phyloP scores from a whole-genome alignment of 2,888 invertebrate species.

The Tortrix viridana region DNA sequence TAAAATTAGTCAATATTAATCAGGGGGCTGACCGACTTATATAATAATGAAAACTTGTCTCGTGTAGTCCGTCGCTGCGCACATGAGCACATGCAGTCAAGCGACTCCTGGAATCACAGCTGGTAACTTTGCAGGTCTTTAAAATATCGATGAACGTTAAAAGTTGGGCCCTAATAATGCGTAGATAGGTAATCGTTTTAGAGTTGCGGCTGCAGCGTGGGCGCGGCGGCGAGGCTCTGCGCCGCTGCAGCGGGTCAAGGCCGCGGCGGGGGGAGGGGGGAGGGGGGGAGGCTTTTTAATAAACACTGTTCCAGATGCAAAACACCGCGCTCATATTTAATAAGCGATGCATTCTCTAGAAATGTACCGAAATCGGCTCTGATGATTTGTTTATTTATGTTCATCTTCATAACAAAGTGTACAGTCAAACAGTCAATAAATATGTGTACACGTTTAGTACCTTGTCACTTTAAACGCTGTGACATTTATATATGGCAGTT shows the following conservation, averaged over 20 bases:
- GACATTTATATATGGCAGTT: no score
- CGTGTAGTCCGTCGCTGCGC: not conserved
- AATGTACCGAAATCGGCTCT: no score
- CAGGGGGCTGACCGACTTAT: not conserved
- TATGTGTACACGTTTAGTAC: no score
- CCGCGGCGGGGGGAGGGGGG: not conserved
- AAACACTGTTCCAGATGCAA: constrained; percentile 6
- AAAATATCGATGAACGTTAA: not conserved
- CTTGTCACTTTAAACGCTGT: no score
- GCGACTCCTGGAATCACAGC: not conserved
- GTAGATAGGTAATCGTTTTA: constrained; percentile 29
- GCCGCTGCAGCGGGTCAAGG: constrained; percentile 28
- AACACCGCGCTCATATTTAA: not conserved
- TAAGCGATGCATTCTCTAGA: not conserved
- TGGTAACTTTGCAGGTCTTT: not conserved
- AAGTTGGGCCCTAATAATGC: not conserved
- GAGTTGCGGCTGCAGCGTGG: constrained; percentile 6
- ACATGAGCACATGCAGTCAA: not conserved
- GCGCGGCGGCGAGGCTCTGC: constrained; percentile 17
- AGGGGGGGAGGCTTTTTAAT: constrained; percentile 13
- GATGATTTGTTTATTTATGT: no score
- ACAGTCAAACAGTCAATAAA: no score
- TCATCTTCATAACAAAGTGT: no score
- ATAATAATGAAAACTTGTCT: constrained; percentile 2
- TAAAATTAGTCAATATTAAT: constrained; percentile 10